Percentiles rank a stretch among this genome's conserved stretches.
Conservation (phyloP, 1,140 invertebrate species). For the Hylaeus volcanicus region DNA sequence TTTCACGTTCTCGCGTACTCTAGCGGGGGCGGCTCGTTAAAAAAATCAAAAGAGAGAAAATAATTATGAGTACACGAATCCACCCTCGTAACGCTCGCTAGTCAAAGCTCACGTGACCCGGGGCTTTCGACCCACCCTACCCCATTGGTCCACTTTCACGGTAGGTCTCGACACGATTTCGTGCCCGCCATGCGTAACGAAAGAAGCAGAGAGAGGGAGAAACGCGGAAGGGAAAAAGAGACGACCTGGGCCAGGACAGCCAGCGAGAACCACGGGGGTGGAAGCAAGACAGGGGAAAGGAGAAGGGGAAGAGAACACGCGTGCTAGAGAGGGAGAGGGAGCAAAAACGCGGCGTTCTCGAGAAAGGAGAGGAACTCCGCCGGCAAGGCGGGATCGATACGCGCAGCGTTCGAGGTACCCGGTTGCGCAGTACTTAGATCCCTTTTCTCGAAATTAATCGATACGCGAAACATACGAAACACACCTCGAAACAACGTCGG, state of each 20-base stretch:
- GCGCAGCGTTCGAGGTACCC: conserved; percentile 52
- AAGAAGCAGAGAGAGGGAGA: conserved; percentile 29
- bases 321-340: conserved; percentile 27
- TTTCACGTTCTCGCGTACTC: conserved; percentile 23
- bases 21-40: conserved; percentile 46
- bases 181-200: conserved; percentile 59
- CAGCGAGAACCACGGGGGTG: background rate
- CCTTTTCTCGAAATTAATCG: conserved; percentile 55
- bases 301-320: background rate
- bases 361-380: conserved; percentile 39
- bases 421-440: conserved; percentile 51
- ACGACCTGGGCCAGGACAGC: background rate
- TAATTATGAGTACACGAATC: conserved; percentile 63
- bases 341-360: conserved; percentile 39
- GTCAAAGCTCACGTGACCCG: conserved; percentile 64
- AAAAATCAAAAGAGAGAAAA: conserved; percentile 63
- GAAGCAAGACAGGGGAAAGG: background rate
- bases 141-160: conserved; percentile 62
- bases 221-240: background rate
- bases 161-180: conserved; percentile 63
- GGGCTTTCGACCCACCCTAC: conserved; percentile 51
- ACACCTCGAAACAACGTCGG: background rate
- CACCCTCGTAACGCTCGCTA: conserved; percentile 62
- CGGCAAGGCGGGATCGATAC: conserved; percentile 55
- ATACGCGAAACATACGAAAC: conserved; percentile 40